Percentiles rank a stretch among this genome's conserved stretches.
Evolutionary conservation across 2,113 vertebrate species (phyloP).

Genomic region (Pipra filicauda): DNA sequence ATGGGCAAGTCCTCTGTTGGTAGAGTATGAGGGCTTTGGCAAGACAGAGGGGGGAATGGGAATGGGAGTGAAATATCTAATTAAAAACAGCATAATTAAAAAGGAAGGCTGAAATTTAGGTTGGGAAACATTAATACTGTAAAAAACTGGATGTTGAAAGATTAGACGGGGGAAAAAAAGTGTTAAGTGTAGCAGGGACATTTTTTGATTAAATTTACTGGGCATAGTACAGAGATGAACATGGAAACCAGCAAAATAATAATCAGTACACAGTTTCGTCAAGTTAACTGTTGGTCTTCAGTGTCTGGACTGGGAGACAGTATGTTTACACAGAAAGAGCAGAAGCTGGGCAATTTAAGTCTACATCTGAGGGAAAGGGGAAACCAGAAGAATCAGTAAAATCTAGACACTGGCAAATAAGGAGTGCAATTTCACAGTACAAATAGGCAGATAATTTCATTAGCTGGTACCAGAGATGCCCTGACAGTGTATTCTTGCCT

Average conservation of each 20-base stretch:
- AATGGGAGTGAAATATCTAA: neutral
- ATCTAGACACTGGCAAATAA: neutral
- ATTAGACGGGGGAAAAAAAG: rapidly evolving
- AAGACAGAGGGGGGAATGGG: neutral
- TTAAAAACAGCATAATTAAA: neutral
- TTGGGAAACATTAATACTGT: neutral
- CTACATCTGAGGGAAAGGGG: neutral
- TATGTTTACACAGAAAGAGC: neutral
- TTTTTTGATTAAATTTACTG: neutral
- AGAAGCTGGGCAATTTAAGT: neutral
- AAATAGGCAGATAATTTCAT: neutral
- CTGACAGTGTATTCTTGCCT: neutral
- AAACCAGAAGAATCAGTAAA: neutral
- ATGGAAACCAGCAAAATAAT: neutral
- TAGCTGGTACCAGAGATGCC: neutral
- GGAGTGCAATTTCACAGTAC: neutral
- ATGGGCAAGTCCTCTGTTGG: neutral
- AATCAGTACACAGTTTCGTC: neutral
- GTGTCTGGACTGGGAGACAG: neutral
- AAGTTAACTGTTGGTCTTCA: neutral
- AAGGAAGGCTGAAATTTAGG: neutral
- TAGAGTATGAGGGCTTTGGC: neutral
- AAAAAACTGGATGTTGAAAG: neutral
- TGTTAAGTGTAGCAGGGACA: neutral
- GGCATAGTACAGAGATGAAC: neutral